Evolutionary conservation across 2,797 vertebrate genomes (phyloP).

Genomic region (Tiaroga cobitis): DNA sequence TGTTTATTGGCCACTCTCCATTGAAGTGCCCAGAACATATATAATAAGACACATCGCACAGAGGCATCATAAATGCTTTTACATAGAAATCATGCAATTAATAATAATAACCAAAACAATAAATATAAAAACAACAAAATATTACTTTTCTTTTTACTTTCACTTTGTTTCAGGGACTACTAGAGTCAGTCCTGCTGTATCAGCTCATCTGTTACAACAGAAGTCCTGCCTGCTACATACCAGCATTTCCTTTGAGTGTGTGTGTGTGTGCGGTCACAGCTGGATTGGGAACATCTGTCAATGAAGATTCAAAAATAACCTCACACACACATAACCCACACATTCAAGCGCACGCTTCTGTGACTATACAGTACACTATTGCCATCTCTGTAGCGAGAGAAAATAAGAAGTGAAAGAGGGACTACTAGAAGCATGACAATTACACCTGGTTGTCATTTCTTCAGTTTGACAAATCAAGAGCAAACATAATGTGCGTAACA

Average conservation of each 20-base stretch:
- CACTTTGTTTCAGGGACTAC: neutral
- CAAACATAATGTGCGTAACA: conserved; percentile 44
- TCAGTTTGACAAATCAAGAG: conserved; percentile 48
- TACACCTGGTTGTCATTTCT: conserved; percentile 59
- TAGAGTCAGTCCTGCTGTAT: conserved; percentile 1
- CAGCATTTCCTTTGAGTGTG: conserved; percentile 24
- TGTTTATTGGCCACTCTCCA: conserved; percentile 26
- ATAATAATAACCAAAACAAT: neutral
- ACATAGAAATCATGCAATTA: neutral
- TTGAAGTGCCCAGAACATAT: neutral
- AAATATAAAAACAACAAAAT: neutral
- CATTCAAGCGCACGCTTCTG: conserved; percentile 2
- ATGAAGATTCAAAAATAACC: conserved; percentile 12
- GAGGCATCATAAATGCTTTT: neutral
- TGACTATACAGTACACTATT: conserved; percentile 1
- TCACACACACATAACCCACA: conserved; percentile 28
- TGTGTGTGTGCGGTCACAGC: conserved; percentile 25
- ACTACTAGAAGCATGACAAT: conserved; percentile 18
- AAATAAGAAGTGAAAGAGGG: conserved; percentile 29
- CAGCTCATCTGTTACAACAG: conserved; percentile 7
- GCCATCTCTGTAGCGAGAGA: neutral
- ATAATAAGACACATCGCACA: neutral
- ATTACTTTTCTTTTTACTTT: neutral
- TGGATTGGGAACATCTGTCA: conserved; percentile 36
- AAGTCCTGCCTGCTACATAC: conserved; percentile 24